These are phyloP conservation scores for Masticophis lateralis DNA, from an alignment of 2,797 vertebrate species.

Conservation along the genomic window DNA sequence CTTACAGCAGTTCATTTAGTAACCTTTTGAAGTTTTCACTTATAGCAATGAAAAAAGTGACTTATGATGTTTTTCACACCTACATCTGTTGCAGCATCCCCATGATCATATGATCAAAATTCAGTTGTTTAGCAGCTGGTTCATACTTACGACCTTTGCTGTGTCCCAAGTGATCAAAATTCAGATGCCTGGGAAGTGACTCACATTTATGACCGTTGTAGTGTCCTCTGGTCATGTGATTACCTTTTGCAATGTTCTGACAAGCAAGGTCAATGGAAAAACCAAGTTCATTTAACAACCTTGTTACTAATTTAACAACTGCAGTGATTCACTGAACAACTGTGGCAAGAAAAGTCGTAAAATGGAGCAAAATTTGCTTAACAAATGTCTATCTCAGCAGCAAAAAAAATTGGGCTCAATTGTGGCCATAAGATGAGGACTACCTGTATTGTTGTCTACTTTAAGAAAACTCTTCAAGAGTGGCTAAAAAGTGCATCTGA, in stretches of 20 bases:
- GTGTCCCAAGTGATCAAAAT: background rate
- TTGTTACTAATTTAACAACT: background rate
- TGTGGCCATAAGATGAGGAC: background rate
- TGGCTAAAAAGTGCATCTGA: background rate
- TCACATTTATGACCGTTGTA: background rate
- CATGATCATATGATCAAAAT: background rate
- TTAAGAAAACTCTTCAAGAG: background rate
- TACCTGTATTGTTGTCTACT: background rate
- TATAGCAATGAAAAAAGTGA: background rate
- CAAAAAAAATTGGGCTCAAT: background rate
- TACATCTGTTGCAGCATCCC: background rate
- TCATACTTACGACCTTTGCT: too few species aligned
- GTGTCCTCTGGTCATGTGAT: background rate
- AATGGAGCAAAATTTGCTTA: background rate
- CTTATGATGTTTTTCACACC: background rate
- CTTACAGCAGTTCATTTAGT: background rate
- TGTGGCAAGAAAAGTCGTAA: background rate
- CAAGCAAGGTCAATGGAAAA: background rate
- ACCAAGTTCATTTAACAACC: background rate
- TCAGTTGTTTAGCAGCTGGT: background rate
- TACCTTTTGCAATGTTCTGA: background rate
- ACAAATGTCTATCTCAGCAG: background rate
- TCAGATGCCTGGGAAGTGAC: background rate
- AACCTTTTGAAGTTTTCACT: background rate
- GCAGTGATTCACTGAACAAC: background rate